Base-by-base conservation (phyloP, 2,888 invertebrate species). In the Malthinus flaveolus region DNA sequence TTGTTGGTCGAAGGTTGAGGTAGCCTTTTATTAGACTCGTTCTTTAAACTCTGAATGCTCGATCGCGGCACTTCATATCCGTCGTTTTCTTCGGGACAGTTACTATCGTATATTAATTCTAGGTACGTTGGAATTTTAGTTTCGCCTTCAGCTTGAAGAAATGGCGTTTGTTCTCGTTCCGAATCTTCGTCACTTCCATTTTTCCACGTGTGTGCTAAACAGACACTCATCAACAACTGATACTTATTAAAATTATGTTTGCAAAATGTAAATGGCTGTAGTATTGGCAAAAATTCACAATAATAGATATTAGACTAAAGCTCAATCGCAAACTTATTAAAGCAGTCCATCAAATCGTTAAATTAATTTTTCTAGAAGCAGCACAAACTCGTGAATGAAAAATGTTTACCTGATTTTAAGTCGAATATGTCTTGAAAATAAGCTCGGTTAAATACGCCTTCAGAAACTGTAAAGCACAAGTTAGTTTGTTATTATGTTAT, bases 341-440 rank as follows among this genome's bases (percentile, higher is more conserved):
- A 23, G 23, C 23, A 23, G 23, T 23, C 23, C 5, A 23, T 23
- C 5, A 23, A 23, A 23, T 23, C 23, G 5, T 5, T 23, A 3
- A 3, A 2, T 23, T 23, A n/a, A n/a, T n/a, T n/a, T n/a, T n/a
- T n/a, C n/a, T 23, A 23, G 23, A 23, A 23, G 23, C 23, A 23
- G 23, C 23, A 23, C 23, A 23, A 23, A 23, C 5, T 2, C 23
- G 5, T 23, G 23, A 23, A 23, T 23, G 23, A 9, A 42, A 53
- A 7, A 7, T 45, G 8, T 37, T 72, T 78, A 78, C 79, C 78
- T 78, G 85, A 84, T 75, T 79, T 77, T 77, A 87, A 87, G 81
- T 84, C 85, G 81, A 87, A 87, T 81, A 87, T 85, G 81, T 89
- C 89, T 74, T 86, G 85, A 81, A 88, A 87, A 83, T 89, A 90